Conservation (phyloP, 2,113 vertebrate species). For the Boleophthalmus pectinirostris region DNA sequence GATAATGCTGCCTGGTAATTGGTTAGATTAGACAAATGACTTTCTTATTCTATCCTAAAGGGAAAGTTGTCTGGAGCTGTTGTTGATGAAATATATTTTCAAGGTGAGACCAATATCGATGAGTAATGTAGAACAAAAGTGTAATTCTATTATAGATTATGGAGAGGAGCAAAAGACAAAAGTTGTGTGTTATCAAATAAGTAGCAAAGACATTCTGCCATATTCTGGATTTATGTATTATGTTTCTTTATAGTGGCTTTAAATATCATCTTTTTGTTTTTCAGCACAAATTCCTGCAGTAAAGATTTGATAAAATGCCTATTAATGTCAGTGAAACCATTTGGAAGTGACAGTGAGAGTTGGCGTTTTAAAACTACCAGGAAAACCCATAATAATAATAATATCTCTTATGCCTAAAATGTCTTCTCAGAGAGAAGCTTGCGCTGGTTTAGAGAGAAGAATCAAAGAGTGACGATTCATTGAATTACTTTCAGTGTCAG, state of each 20-base stretch:
- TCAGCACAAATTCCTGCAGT: not conserved
- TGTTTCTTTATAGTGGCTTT: not conserved
- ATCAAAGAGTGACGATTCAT: slow-evolving; percentile 10
- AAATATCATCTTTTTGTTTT: not conserved
- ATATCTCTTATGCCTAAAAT: slow-evolving; percentile 27
- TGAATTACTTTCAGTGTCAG: slow-evolving; percentile 15
- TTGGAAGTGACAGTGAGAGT: slow-evolving; percentile 33
- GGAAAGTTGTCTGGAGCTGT: too few species aligned
- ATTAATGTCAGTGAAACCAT: slow-evolving; percentile 33
- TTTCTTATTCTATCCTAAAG: too few species aligned
- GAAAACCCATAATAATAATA: slow-evolving; percentile 14
- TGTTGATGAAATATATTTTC: too few species aligned
- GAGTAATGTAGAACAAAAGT: too few species aligned
- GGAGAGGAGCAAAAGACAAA: too few species aligned
- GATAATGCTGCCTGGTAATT: too few species aligned
- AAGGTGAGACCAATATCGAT: too few species aligned
- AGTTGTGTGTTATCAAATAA: too few species aligned
- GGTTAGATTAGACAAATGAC: too few species aligned
- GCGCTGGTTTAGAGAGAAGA: slow-evolving; percentile 16
- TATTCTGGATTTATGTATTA: not conserved
- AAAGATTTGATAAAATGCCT: not conserved
- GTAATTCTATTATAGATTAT: too few species aligned
- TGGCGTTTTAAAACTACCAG: slow-evolving; percentile 43
- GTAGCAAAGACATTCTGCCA: too few species aligned
- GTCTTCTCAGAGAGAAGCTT: slow-evolving; percentile 19